phyloP scores from a whole-genome alignment of 2,888 invertebrate genomes.

The Empis stercorea region DNA sequence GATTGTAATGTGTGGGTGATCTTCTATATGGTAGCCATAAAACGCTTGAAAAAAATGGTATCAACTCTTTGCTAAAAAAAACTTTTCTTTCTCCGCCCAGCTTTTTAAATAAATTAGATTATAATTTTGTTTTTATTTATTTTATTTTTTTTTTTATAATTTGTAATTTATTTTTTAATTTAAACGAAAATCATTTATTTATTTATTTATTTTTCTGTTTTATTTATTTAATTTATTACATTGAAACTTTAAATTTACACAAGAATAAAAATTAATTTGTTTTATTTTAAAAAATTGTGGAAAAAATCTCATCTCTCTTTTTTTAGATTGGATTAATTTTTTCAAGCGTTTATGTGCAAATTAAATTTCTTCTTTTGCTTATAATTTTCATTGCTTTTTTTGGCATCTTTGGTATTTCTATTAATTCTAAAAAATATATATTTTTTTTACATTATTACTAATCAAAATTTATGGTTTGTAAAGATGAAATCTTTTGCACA shows the following conservation, averaged over 20 bases:
- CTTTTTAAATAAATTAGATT: slow-evolving; percentile 13
- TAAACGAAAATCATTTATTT: slow-evolving; percentile 46
- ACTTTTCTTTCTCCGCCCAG: slow-evolving; percentile 13
- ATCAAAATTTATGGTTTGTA: background rate
- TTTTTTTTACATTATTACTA: background rate
- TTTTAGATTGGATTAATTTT: background rate
- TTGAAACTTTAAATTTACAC: slow-evolving; percentile 13
- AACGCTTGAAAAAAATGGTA: slow-evolving; percentile 15
- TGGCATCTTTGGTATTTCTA: no score
- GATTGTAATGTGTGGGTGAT: slow-evolving; percentile 8
- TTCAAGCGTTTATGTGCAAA: slow-evolving; percentile 11
- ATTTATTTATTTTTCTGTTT: slow-evolving; percentile 34
- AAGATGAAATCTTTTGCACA: background rate
- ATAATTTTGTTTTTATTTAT: slow-evolving; percentile 10
- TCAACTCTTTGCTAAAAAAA: slow-evolving; percentile 2
- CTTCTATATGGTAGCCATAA: slow-evolving; percentile 12
- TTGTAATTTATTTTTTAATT: slow-evolving; percentile 32
- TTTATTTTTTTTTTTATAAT: slow-evolving; percentile 9
- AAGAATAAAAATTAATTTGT: slow-evolving; percentile 14
- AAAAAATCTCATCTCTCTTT: background rate
- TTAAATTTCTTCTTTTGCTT: background rate
- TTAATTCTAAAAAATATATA: background rate
- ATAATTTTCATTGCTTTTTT: background rate
- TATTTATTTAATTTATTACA: slow-evolving; percentile 14
- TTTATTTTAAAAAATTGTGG: slow-evolving; percentile 5